phyloP scores from a whole-genome alignment of 2,888 invertebrate species.

The Cosmia trapezina region DNA sequence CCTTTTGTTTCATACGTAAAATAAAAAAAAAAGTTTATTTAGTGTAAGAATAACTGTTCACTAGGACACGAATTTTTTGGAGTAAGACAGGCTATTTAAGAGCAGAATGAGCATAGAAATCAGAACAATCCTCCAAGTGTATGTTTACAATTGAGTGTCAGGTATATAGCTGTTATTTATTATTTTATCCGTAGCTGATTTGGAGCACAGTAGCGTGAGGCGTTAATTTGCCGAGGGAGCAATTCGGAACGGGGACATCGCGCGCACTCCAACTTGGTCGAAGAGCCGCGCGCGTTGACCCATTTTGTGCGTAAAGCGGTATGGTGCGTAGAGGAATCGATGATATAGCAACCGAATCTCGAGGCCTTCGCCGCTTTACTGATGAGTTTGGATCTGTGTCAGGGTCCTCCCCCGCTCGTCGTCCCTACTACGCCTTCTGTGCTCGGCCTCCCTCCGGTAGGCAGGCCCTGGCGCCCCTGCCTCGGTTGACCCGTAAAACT shows the following conservation, averaged over 20 bases:
- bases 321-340: conserved; percentile 86
- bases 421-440: conserved; percentile 84
- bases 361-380: conserved; percentile 85
- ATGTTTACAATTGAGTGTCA: conserved; percentile 43
- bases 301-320: conserved; percentile 86
- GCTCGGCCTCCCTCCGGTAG: conserved; percentile 76
- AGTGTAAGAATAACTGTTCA: not conserved
- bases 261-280: conserved; percentile 78
- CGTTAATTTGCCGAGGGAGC: conserved; percentile 85
- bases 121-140: conserved; percentile 7
- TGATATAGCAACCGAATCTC: conserved; percentile 87
- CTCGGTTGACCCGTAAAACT: conserved; percentile 86
- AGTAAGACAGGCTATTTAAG: not conserved
- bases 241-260: conserved; percentile 86
- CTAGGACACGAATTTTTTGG: not conserved
- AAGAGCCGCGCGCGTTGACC: conserved; percentile 84
- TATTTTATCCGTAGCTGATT: conserved; percentile 75
- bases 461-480: conserved; percentile 71
- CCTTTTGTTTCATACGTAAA: conserved; percentile 59
- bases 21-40: not conserved
- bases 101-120: not conserved
- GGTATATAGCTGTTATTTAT: conserved; percentile 63
- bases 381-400: conserved; percentile 89
- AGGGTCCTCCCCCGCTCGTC: conserved; percentile 86
- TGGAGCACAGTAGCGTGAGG: conserved; percentile 75